Base-by-base conservation (phyloP, 2,888 invertebrate species). In the Graphium colonna region DNA sequence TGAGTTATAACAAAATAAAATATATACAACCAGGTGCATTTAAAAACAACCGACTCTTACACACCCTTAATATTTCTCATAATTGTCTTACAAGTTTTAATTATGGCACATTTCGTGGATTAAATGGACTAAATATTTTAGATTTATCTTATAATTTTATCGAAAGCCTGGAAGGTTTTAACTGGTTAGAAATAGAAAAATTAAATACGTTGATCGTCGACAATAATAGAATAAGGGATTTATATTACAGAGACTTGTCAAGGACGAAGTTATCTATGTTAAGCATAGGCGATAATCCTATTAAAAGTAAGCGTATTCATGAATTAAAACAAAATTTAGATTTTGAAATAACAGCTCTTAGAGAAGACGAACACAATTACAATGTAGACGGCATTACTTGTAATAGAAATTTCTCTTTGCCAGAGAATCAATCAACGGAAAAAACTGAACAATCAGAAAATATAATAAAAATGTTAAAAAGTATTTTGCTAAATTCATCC, bases 211-310 rank as follows among this genome's bases (percentile, higher is more conserved):
- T 85, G 15, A 72, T 81, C 57, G 75, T 71, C 1, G 84, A 85
- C 61, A 60, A 77, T 56, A 85, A 85, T 58, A 68, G 64, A 57
- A 81, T 84, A 45, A 55, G 55, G 26, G 62, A 63, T 31, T 55
- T 84, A 12, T 61, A 64, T 2, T 53, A 63, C n/a, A 67, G 71
- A 28, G 73, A 78, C n/a, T 79, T 83, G 59, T 16, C 47, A 5
- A 67, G 72, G 0, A 73, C 71, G 0, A 63, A 59, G 57, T 61
- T 83, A 40, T 50, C 52, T 8, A 66, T 55, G 33, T 64, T 85
- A 7, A 85, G 84, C 58, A 80, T 85, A 45, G 83, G 84, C 3
- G 74, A 70, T 18, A 85, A 85, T 65, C 82, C 77, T n/a, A 57
- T 85, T 43, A 63, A 82, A 0, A 84, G 84, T 55, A 68, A 71